phyloP scores from a whole-genome alignment of 2,797 vertebrate species.

The Muscicapa striata region DNA sequence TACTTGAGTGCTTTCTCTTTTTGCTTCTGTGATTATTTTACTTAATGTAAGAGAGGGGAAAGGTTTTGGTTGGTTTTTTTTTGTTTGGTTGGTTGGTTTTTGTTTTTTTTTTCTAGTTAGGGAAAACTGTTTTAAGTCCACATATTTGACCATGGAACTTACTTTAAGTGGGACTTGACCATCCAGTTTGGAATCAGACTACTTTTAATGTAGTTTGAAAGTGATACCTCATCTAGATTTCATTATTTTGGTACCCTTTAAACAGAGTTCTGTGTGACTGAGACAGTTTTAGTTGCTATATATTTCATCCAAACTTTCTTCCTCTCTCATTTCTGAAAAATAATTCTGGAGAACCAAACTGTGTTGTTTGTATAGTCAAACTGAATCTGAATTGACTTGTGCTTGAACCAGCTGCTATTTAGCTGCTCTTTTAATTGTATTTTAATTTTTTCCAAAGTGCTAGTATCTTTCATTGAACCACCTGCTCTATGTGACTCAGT shows the following conservation, averaged over 20 bases:
- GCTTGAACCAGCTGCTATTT: slow-evolving; percentile 29
- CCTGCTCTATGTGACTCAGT: slow-evolving; percentile 66
- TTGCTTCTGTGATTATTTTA: not conserved
- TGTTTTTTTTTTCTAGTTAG: not conserved
- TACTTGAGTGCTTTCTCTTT: not conserved
- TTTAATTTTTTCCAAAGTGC: slow-evolving; percentile 39
- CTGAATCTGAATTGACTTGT: not conserved
- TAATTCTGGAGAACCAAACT: not conserved
- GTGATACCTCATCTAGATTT: not conserved
- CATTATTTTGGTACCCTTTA: not conserved
- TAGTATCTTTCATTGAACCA: slow-evolving; percentile 53
- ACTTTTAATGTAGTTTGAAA: not conserved
- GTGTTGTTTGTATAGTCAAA: not conserved
- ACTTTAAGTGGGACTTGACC: not conserved
- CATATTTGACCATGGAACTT: not conserved
- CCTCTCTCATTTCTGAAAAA: not conserved
- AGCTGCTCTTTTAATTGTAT: slow-evolving; percentile 4
- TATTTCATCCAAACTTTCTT: not conserved
- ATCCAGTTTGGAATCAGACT: not conserved
- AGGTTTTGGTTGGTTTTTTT: not conserved
- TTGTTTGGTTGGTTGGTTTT: no score
- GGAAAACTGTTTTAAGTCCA: not conserved
- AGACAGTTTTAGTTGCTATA: not conserved
- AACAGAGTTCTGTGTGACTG: not conserved
- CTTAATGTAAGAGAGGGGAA: not conserved